phyloP scores from a whole-genome alignment of 2,888 invertebrate species.

The Apoderus coryli region DNA sequence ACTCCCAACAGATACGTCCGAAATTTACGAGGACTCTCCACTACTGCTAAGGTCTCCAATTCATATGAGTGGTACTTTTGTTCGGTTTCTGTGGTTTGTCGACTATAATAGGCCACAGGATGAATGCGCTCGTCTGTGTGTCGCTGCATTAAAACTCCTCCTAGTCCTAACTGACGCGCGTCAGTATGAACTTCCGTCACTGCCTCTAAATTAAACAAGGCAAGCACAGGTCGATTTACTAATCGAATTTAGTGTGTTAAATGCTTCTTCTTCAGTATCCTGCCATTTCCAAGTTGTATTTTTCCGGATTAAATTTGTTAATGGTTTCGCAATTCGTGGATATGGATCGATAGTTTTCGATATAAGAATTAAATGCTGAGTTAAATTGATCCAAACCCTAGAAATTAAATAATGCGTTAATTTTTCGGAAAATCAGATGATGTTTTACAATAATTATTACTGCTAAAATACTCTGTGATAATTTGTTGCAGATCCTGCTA shows the following conservation, averaged over 20 bases:
- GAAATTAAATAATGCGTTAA: conserved; percentile 20
- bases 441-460: too few relatives aligned
- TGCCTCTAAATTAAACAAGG: conserved; percentile 15
- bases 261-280: conserved; percentile 13
- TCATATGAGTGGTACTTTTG: conserved; percentile 23
- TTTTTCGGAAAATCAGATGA: too few relatives aligned
- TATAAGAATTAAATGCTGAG: background rate
- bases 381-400: conserved; percentile 19
- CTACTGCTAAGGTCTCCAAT: too few relatives aligned
- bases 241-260: conserved; percentile 14
- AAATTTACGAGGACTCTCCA: conserved; percentile 23
- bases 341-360: conserved; percentile 15
- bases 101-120: conserved; percentile 24
- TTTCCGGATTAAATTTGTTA: conserved; percentile 17
- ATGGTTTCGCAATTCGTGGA: conserved; percentile 17
- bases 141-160: conserved; percentile 20
- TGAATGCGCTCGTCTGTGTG: conserved; percentile 14
- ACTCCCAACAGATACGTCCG: conserved; percentile 23
- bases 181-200: conserved; percentile 23
- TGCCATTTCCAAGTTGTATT: conserved; percentile 13
- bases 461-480: too few relatives aligned
- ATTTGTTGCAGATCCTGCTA: too few relatives aligned
- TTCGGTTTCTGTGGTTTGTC: conserved; percentile 24
- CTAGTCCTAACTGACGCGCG: conserved; percentile 19
- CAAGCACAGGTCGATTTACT: too few relatives aligned